Conservation (phyloP, 1,140 invertebrate species). For the Eriosoma lanigerum region DNA sequence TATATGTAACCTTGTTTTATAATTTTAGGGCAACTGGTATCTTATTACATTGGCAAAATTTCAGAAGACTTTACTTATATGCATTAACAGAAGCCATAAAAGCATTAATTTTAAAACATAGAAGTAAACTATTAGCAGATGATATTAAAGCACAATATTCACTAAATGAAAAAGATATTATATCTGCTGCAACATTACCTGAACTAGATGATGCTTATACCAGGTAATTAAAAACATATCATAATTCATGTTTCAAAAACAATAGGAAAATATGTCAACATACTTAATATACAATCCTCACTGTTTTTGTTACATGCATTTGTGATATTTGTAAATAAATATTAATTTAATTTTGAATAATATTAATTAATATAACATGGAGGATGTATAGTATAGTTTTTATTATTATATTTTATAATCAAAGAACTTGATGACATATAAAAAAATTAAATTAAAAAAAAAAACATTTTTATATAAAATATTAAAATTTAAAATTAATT, state of each 20-base stretch:
- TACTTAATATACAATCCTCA: too few species aligned
- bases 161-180: constrained; percentile 77
- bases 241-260: background rate
- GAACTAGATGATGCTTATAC: constrained; percentile 88
- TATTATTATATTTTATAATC: too few species aligned
- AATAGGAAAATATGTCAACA: too few species aligned
- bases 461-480: too few species aligned
- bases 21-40: constrained; percentile 71
- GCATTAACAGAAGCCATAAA: constrained; percentile 90
- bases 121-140: constrained; percentile 72
- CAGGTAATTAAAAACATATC: constrained; percentile 59
- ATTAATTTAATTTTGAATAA: too few species aligned
- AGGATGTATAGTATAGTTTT: too few species aligned
- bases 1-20: constrained; percentile 17
- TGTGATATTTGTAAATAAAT: too few species aligned
- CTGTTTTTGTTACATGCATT: too few species aligned
- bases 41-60: constrained; percentile 82
- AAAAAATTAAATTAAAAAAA: too few species aligned
- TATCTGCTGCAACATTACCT: constrained; percentile 79
- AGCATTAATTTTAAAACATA: constrained; percentile 77
- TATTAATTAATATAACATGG: too few species aligned
- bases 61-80: constrained; percentile 85
- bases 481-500: too few species aligned
- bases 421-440: too few species aligned
- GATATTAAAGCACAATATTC: constrained; percentile 70